Evolutionary conservation across 2,888 invertebrate species (phyloP).

Genomic region (Junonia oenone): DNA sequence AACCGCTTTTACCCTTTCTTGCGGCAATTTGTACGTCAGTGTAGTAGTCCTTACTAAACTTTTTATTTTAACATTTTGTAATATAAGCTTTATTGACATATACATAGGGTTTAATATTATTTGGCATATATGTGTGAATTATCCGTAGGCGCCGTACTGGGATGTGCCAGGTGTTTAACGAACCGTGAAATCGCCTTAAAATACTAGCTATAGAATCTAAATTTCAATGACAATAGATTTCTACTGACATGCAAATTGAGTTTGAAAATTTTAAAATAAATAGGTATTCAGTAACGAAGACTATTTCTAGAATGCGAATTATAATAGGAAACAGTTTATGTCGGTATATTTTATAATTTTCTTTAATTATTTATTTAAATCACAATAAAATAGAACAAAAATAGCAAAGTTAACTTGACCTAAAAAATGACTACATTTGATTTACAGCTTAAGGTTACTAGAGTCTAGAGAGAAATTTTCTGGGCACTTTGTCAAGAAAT

Average conservation of each 20-base stretch:
- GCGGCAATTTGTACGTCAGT: constrained; percentile 8
- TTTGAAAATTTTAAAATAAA: constrained; percentile 5
- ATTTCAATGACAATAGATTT: constrained; percentile 18
- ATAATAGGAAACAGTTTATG: too few species aligned
- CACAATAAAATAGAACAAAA: too few species aligned
- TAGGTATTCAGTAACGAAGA: too few species aligned
- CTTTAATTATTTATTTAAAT: too few species aligned
- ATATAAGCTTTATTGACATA: constrained; percentile 11
- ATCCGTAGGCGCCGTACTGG: constrained; percentile 24
- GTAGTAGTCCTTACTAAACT: constrained; percentile 13
- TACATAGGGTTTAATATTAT: constrained; percentile 5
- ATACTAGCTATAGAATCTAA: constrained; percentile 22
- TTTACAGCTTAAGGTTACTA: too few species aligned
- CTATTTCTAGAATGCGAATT: background rate
- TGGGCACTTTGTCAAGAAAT: too few species aligned
- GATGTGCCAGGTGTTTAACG: constrained; percentile 30
- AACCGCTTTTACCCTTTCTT: constrained; percentile 8
- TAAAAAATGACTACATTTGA: too few species aligned
- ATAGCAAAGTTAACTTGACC: too few species aligned
- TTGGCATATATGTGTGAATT: background rate
- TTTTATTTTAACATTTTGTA: background rate
- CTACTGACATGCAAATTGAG: constrained; percentile 8
- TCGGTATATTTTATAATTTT: too few species aligned
- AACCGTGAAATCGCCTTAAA: constrained; percentile 27
- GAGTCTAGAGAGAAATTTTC: too few species aligned